phyloP scores from a whole-genome alignment of 23 tunicate genomes.

The Trididemnum nubilum region DNA sequence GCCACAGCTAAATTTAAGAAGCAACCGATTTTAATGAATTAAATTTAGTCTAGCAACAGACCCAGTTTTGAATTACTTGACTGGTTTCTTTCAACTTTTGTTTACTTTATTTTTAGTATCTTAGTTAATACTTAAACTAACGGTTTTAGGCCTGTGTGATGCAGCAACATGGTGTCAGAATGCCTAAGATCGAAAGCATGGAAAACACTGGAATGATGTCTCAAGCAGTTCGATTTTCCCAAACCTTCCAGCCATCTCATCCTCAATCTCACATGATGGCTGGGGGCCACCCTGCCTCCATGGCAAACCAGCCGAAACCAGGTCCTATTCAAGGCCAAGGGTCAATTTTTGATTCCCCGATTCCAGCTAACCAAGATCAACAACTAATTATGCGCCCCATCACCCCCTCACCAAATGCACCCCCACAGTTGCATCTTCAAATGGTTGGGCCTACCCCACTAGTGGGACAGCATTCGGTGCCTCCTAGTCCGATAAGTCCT shows the following conservation, averaged over 20 bases:
- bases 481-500: conserved; percentile 34
- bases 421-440: conserved; percentile 58
- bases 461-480: background rate
- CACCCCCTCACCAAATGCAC: conserved; percentile 43
- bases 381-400: background rate
- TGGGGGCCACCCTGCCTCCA: background rate
- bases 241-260: background rate
- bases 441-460: conserved; percentile 16
- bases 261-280: background rate
- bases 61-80: no score
- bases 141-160: background rate
- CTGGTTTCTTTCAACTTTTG: no score
- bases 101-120: no score
- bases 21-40: no score
- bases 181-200: conserved; percentile 43
- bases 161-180: conserved; percentile 23
- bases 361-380: background rate
- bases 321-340: conserved; percentile 43
- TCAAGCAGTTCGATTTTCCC: conserved; percentile 34
- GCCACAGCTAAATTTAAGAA: no score
- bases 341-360: conserved; percentile 3
- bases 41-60: no score
- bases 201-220: conserved; percentile 30
- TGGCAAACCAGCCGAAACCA: background rate
- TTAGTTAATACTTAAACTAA: no score